Conservation (phyloP, 2,113 vertebrate genomes). For the Corythoichthys haematopterus region DNA sequence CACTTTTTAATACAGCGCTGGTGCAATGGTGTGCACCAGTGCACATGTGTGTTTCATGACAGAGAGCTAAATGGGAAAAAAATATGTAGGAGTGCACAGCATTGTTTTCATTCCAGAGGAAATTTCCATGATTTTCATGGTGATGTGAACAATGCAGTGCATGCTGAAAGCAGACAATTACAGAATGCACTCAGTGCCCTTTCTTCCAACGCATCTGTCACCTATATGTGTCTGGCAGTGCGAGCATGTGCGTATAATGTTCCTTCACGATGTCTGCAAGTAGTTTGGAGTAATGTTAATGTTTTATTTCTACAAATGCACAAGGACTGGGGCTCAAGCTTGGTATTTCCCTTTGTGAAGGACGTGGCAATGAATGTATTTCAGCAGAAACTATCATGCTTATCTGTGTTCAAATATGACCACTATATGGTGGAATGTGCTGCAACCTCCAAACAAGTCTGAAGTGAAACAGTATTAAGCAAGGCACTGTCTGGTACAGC, state of each 20-base stretch:
- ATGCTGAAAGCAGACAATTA: conserved; percentile 56
- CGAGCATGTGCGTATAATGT: conserved; percentile 21
- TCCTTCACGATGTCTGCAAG: conserved; percentile 49
- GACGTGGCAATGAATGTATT: conserved; percentile 12
- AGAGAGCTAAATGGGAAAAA: conserved; percentile 15
- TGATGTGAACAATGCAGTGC: conserved; percentile 50
- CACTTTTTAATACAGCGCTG: not conserved
- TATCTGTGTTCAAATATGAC: conserved; percentile 33
- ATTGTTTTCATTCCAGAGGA: conserved; percentile 68
- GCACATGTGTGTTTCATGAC: conserved; percentile 1
- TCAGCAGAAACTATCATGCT: conserved; percentile 27
- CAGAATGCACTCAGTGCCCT: conserved; percentile 59
- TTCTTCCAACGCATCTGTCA: conserved; percentile 63
- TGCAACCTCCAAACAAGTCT: conserved; percentile 35
- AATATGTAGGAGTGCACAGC: conserved; percentile 30
- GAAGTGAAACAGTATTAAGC: conserved; percentile 43
- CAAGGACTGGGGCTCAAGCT: conserved; percentile 27
- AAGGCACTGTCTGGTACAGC: conserved; percentile 32
- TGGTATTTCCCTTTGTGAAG: conserved; percentile 28
- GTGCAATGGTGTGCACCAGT: conserved; percentile 1
- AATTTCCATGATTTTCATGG: conserved; percentile 67
- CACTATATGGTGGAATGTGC: conserved; percentile 25
- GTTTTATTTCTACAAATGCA: conserved; percentile 49
- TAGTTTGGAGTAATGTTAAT: conserved; percentile 48
- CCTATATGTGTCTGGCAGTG: conserved; percentile 44